These are phyloP conservation scores for Antheraea yamamai DNA, from an alignment of 2,888 invertebrate species.

Conservation along the genomic window DNA sequence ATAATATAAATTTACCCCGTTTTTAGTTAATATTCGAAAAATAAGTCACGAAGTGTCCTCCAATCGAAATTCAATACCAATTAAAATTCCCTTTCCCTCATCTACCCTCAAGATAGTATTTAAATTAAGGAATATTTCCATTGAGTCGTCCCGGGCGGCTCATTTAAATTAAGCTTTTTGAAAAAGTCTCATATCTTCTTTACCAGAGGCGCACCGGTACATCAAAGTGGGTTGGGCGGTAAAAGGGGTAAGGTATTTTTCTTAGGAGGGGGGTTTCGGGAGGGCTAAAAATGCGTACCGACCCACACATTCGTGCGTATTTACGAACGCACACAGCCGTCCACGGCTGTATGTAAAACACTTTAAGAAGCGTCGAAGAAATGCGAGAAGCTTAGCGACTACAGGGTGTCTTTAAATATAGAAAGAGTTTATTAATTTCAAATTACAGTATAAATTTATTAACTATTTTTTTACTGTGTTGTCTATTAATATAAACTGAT, in stretches of 20 bases:
- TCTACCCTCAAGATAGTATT: conserved; percentile 72
- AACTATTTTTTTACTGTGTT: not conserved
- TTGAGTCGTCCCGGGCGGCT: conserved; percentile 74
- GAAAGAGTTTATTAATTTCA: not conserved
- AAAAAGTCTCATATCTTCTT: conserved; percentile 82
- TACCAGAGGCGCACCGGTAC: conserved; percentile 76
- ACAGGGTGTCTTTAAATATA: conserved; percentile 58
- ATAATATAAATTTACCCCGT: conserved; percentile 14
- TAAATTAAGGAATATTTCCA: conserved; percentile 79
- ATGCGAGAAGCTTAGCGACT: conserved; percentile 78
- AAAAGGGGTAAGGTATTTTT: conserved; percentile 72
- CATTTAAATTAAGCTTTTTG: conserved; percentile 82
- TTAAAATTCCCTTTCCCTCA: conserved; percentile 65
- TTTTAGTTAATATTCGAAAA: conserved; percentile 19
- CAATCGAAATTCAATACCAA: conserved; percentile 81
- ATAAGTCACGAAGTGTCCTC: conserved; percentile 44
- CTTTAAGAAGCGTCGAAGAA: conserved; percentile 82
- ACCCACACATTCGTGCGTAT: conserved; percentile 79
- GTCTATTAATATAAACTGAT: too few species aligned
- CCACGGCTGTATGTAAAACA: conserved; percentile 77
- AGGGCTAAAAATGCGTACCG: conserved; percentile 77
- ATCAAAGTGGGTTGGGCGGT: conserved; percentile 68
- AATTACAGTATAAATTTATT: not conserved
- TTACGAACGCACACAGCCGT: conserved; percentile 73
- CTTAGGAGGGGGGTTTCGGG: conserved; percentile 63